Base-by-base conservation (phyloP, 2,113 vertebrate species). In the Argyrosomus japonicus region DNA sequence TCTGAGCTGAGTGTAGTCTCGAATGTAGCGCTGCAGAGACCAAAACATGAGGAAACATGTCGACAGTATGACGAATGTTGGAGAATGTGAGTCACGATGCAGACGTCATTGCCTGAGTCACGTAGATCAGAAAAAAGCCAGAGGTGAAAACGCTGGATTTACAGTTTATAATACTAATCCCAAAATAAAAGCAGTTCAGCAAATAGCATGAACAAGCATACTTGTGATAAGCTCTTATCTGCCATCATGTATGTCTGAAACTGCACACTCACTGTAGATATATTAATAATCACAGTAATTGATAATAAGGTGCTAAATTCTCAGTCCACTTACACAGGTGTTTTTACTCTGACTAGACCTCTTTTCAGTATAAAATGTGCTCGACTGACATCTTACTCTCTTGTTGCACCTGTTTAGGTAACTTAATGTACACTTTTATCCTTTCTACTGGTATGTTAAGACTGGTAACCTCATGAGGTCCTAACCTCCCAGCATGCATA, bases 31-130 rank as follows among this genome's bases (percentile, higher is more conserved):
- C 13, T 23, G 8, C 57, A 64, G 48, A 68, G 10, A 19, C 21
- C 25, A 63, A 43, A 32, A 47, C 23, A 75, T 77, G 68, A 77
- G 11, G 29, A 51, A 53, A 53, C 58, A 45, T 21, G 58, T 21
- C 50, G 21, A 25, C 71, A 58, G 29, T 9, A 69, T 21, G 19
- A 54, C 1, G 14, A 25, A 65, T n/a, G 32, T 17, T 56, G 25
- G 5, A 68, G 27, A 81, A 68, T 23, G 19, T 3, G 11, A 48
- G 4, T 0, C 1, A 18, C 18, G 51, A 11, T 7, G 8, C 17
- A 29, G 43, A 50, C 25, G 13, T 27, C 53, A 32, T 21, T 53
- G 67, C 23, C 58, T 45, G 43, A 54, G 70, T 53, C 4, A 53
- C 56, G 4, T 27, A 32, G 57, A 19, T 63, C 60, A 69, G 64